Conservation (phyloP, 2,113 vertebrate species). For the Oreochromis niloticus region DNA sequence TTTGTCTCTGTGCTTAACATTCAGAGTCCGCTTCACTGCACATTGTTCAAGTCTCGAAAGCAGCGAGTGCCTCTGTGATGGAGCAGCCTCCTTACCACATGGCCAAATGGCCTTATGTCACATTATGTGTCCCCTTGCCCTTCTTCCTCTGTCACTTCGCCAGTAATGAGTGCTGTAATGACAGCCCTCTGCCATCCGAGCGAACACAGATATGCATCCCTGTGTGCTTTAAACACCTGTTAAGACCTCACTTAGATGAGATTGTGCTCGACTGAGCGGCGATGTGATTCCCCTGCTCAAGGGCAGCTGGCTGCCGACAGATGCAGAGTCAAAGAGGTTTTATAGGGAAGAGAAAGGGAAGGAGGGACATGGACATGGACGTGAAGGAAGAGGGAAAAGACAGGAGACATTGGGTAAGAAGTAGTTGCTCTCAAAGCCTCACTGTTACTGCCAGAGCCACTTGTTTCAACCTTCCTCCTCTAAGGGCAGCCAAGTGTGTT, state of each 20-base stretch:
- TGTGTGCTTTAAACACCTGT: conserved; percentile 54
- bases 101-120: conserved; percentile 37
- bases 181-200: conserved; percentile 24
- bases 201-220: conserved; percentile 39
- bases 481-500: conserved; percentile 59
- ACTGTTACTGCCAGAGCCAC: conserved; percentile 33
- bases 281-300: not conserved
- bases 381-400: not conserved
- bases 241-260: conserved; percentile 39
- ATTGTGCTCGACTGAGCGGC: not conserved
- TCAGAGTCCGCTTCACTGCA: not conserved
- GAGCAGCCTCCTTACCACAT: not conserved
- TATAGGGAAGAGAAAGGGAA: not conserved
- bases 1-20: conserved; percentile 15
- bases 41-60: not conserved
- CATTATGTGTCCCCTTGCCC: conserved; percentile 17
- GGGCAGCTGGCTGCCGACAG: not conserved
- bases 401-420: not conserved
- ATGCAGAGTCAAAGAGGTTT: not conserved
- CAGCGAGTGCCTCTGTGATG: not conserved
- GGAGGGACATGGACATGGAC: not conserved
- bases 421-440: not conserved
- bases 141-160: conserved; percentile 28
- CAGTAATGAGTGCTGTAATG: conserved; percentile 36
- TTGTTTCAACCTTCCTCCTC: conserved; percentile 38